phyloP scores from a whole-genome alignment of 2,888 invertebrate genomes.

The Leucoma salicis region DNA sequence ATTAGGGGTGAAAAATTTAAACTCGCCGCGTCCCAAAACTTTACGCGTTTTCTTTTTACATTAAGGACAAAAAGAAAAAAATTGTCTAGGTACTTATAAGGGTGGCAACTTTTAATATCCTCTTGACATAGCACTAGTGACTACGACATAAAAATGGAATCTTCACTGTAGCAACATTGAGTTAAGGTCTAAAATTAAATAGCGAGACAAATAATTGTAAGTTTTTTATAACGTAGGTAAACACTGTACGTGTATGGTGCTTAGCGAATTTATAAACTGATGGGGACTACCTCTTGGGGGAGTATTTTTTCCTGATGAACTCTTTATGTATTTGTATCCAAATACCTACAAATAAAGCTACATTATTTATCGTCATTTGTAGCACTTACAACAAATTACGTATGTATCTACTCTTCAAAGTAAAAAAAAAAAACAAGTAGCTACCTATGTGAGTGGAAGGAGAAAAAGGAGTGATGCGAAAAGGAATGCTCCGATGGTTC shows the following conservation, averaged over 20 bases:
- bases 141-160: slow-evolving; percentile 15
- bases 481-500: too few species aligned
- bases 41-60: slow-evolving; percentile 79
- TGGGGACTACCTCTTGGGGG: slow-evolving; percentile 46
- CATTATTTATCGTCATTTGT: too few species aligned
- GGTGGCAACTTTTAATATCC: slow-evolving; percentile 78
- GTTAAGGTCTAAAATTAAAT: slow-evolving; percentile 28
- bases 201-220: slow-evolving; percentile 29
- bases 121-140: slow-evolving; percentile 32
- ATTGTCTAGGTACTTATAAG: slow-evolving; percentile 76
- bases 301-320: slow-evolving; percentile 49
- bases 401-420: too few species aligned
- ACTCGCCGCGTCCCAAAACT: slow-evolving; percentile 67
- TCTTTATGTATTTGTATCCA: slow-evolving; percentile 17
- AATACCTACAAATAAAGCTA: not conserved
- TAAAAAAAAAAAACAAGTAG: too few species aligned
- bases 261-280: slow-evolving; percentile 70
- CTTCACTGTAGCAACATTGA: not conserved
- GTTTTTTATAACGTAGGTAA: slow-evolving; percentile 61
- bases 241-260: slow-evolving; percentile 57
- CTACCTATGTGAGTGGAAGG: too few species aligned
- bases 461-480: too few species aligned
- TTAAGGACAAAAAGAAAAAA: slow-evolving; percentile 67
- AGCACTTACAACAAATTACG: too few species aligned
- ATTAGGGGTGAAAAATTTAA: slow-evolving; percentile 73